Base-by-base conservation (phyloP, 2,888 invertebrate species). In the Torymus aiolomorphi region DNA sequence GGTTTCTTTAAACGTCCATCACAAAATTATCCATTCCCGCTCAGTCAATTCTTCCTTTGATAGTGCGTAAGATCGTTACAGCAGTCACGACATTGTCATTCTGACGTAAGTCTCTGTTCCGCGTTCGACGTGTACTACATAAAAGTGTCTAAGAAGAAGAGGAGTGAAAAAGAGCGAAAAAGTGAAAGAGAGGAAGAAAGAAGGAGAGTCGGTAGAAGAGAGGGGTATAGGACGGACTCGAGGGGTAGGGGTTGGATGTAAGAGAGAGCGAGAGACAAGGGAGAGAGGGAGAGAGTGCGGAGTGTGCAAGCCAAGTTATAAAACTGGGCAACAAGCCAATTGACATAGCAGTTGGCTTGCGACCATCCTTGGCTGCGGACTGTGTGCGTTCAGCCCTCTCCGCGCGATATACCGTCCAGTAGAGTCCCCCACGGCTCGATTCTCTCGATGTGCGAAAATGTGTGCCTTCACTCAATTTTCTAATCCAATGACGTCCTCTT, bases 241-340 rank as follows among this genome's bases (percentile, higher is more conserved):
- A 70, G 24, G 12, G 42, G 12, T 18, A 49, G 59, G 10, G 57
- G n/a, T 14, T 18, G 49, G 14, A 24, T 61, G n/a, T 49, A 70
- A 42, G 42, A 72, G 62, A 74, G 77, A 79, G 31, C 79, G 83
- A 82, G 67, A 72, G 51, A 67, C 56, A 69, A 80, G 82, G 77
- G 79, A 83, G 82, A 80, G 81, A 78, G 84, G 84, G 76, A 80
- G 82, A 78, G 79, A 83, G 82, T 80, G 81, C 77, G 84, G 84
- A 80, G 83, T 31, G 67, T 52, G 42, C 52, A 67, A 67, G 85
- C 85, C 86, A 86, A 88, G 90, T 88, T 89, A 89, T 88, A 89
- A 89, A 88, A 89, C 88, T 89, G 88, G 90, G 90, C 90, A 89
- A 88, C 88, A 88, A 89, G 90, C 90, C 90, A 90, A 90, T 89